phyloP scores from a whole-genome alignment of 2,113 vertebrate species.

The Aplodontia rufa region DNA sequence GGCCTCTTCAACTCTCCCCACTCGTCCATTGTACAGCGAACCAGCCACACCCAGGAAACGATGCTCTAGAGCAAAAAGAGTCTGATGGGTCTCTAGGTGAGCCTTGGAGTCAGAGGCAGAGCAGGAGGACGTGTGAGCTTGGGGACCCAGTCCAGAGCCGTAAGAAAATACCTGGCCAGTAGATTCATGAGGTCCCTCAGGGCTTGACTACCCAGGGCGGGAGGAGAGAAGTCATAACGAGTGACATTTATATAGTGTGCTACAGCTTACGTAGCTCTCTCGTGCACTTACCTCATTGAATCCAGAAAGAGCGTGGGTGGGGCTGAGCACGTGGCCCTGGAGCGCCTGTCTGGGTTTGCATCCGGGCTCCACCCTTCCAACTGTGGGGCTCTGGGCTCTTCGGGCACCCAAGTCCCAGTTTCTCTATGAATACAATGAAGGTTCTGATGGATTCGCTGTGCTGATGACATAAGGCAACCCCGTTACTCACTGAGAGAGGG shows the following conservation, averaged over 20 bases:
- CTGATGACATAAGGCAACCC: neutral
- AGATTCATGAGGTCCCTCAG: slow-evolving; percentile 26
- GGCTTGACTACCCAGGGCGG: slow-evolving; percentile 32
- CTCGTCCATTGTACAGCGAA: neutral
- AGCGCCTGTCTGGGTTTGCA: neutral
- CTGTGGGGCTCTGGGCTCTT: neutral
- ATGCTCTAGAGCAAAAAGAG: neutral
- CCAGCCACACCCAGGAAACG: neutral
- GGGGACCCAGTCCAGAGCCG: neutral
- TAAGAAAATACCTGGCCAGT: neutral
- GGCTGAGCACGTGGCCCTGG: neutral
- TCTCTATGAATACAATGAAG: neutral
- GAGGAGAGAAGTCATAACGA: slow-evolving; percentile 51
- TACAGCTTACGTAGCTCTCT: slow-evolving; percentile 24
- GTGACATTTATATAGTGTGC: slow-evolving; percentile 64
- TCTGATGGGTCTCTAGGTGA: neutral
- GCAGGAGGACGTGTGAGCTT: neutral
- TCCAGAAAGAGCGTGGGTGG: slow-evolving; percentile 45
- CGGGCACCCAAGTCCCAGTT: neutral
- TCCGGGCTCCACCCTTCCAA: neutral
- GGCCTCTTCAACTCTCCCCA: rapidly evolving
- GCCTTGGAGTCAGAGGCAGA: neutral
- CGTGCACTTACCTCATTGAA: slow-evolving; percentile 53
- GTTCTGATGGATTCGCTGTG: neutral
- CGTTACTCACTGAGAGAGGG: neutral